Evolutionary conservation across 2,888 invertebrate genomes (phyloP).

Genomic region (Meloe dianella): DNA sequence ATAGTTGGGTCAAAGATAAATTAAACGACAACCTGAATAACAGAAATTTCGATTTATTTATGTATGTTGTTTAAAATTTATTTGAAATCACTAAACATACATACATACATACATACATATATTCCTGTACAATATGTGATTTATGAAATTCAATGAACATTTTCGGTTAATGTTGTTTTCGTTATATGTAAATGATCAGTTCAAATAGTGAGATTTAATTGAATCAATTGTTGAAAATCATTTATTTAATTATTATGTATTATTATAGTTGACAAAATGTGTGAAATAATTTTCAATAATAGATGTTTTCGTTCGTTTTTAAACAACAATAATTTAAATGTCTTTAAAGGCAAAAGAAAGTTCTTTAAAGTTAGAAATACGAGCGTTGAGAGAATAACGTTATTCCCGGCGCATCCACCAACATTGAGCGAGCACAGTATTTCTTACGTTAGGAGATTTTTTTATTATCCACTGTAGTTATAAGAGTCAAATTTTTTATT

Average conservation of each 20-base stretch:
- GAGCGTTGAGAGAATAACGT: background rate
- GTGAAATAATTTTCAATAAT: background rate
- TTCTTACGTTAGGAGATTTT: too few species aligned
- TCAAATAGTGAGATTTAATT: background rate
- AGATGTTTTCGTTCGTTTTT: background rate
- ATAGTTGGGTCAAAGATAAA: background rate
- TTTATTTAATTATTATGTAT: background rate
- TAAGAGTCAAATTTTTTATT: too few species aligned
- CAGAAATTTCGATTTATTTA: background rate
- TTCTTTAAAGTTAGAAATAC: too few species aligned
- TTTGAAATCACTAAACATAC: background rate
- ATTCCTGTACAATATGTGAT: background rate
- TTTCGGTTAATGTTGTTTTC: background rate
- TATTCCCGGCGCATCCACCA: conserved; percentile 2
- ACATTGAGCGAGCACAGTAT: background rate
- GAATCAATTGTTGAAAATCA: background rate
- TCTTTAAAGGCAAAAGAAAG: too few species aligned
- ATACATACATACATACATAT: too few species aligned
- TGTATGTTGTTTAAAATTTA: too few species aligned
- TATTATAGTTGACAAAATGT: too few species aligned
- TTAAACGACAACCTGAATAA: background rate
- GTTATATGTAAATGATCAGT: background rate
- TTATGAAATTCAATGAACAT: background rate
- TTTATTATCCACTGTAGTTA: too few species aligned
- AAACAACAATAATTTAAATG: too few species aligned